Conservation (phyloP, 2,113 vertebrate genomes). For the Tetrax tetrax region DNA sequence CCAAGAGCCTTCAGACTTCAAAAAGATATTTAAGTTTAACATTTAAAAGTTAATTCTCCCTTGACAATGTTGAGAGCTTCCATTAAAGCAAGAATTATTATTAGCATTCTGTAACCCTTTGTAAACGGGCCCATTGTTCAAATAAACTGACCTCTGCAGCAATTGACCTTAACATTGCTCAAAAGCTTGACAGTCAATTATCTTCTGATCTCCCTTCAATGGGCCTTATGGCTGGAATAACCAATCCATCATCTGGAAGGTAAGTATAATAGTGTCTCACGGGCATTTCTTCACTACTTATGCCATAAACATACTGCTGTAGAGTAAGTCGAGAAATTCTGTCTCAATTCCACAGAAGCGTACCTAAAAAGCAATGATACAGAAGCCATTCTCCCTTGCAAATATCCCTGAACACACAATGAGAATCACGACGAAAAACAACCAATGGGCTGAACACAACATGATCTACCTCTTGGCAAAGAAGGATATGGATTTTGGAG, state of each 20-base stretch:
- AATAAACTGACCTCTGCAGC: conserved; percentile 71
- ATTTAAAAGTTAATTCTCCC: conserved; percentile 65
- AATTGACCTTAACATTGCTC: conserved; percentile 77
- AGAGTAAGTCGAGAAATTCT: conserved; percentile 18
- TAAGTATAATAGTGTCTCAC: conserved; percentile 63
- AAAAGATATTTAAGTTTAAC: conserved; percentile 53
- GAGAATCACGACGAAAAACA: background rate
- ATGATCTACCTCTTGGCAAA: background rate
- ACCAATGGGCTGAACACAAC: accelerated
- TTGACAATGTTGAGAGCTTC: conserved; percentile 56
- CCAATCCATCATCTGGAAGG: conserved; percentile 73
- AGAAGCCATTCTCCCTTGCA: background rate
- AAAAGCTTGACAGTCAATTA: conserved; percentile 78
- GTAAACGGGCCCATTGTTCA: conserved; percentile 68
- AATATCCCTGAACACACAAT: background rate
- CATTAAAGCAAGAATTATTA: conserved; percentile 70
- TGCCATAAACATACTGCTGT: background rate
- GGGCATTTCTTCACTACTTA: conserved; percentile 45
- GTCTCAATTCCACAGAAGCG: background rate
- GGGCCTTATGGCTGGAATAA: conserved; percentile 71
- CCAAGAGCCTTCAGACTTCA: conserved; percentile 47
- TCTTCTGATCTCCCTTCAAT: conserved; percentile 75
- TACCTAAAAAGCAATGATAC: background rate
- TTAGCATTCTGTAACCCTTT: conserved; percentile 73
- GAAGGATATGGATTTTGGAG: background rate